A percentile compares a stretch with the other conserved stretches of the same genome.
Conservation (phyloP, 2,888 invertebrate species). For the Beris morrisii region DNA sequence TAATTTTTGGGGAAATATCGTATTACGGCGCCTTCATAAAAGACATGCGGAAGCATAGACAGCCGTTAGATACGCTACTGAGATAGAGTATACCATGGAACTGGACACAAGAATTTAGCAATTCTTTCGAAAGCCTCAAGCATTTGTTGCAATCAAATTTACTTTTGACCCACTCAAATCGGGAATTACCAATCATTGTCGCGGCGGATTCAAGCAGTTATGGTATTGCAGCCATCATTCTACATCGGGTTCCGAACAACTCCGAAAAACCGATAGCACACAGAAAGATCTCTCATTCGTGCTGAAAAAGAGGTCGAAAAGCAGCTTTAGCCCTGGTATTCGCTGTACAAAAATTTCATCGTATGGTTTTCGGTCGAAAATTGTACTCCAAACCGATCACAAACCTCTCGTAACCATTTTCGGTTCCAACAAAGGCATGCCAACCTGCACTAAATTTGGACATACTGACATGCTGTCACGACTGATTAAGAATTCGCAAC, state of each 20-base stretch:
- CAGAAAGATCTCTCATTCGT: too few species aligned
- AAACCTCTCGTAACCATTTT: conserved; percentile 45
- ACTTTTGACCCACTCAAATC: conserved; percentile 39
- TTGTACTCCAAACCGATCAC: conserved; percentile 45
- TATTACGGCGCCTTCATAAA: too few species aligned
- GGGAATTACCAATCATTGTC: conserved; percentile 37
- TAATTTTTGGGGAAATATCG: conserved; percentile 38
- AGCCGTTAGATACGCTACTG: not conserved
- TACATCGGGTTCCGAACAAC: conserved; percentile 30
- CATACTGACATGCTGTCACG: too few species aligned
- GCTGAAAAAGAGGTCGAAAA: too few species aligned
- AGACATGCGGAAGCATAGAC: too few species aligned
- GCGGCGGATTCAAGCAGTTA: conserved; percentile 40
- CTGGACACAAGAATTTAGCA: not conserved
- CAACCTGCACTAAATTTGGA: conserved; percentile 35
- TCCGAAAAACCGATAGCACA: too few species aligned
- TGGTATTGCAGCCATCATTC: conserved; percentile 37
- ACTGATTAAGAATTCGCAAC: too few species aligned
- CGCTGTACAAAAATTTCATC: conserved; percentile 46
- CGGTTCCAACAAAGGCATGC: conserved; percentile 43
- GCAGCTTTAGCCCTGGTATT: conserved; percentile 47
- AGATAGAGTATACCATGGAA: not conserved
- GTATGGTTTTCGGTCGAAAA: conserved; percentile 46
- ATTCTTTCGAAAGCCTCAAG: too few species aligned
- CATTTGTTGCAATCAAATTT: conserved; percentile 37